phyloP scores from a whole-genome alignment of 2,797 vertebrate genomes.

The Eulemur albifrons region DNA sequence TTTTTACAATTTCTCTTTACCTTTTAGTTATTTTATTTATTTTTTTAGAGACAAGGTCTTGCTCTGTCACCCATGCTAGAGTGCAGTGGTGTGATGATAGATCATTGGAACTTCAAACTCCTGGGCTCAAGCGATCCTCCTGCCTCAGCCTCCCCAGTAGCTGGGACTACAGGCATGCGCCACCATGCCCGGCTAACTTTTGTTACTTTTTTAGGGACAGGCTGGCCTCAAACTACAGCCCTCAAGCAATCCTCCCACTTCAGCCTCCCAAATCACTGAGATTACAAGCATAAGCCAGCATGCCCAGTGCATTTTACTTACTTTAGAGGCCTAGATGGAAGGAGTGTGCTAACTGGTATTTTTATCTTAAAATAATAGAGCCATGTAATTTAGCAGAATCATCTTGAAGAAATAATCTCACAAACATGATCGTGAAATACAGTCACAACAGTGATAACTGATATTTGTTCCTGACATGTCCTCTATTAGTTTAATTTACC shows the following conservation, averaged over 20 bases:
- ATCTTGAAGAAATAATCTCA: conserved; percentile 19
- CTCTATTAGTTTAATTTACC: not conserved
- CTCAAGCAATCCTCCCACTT: not conserved
- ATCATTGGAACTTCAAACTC: not conserved
- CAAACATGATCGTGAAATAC: not conserved
- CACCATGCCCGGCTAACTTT: not conserved
- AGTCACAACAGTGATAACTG: not conserved
- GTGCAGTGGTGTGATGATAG: not conserved
- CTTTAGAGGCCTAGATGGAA: not conserved
- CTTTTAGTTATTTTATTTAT: not conserved
- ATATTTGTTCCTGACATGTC: not conserved
- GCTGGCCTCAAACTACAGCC: not conserved
- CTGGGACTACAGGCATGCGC: not conserved
- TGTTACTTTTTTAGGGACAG: not conserved
- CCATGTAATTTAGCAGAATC: not conserved
- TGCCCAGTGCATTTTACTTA: not conserved
- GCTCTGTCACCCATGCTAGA: not conserved
- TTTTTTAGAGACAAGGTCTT: not conserved
- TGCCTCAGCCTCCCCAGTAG: not conserved
- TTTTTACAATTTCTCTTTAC: not conserved
- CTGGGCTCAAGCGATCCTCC: not conserved
- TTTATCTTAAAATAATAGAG: not conserved
- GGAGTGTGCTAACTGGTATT: not conserved
- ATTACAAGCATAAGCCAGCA: not conserved
- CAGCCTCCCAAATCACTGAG: not conserved